Percentiles rank a stretch among this genome's conserved stretches.
phyloP scores from a whole-genome alignment of 1,140 invertebrate species.

The Eriocheir sinensis region DNA sequence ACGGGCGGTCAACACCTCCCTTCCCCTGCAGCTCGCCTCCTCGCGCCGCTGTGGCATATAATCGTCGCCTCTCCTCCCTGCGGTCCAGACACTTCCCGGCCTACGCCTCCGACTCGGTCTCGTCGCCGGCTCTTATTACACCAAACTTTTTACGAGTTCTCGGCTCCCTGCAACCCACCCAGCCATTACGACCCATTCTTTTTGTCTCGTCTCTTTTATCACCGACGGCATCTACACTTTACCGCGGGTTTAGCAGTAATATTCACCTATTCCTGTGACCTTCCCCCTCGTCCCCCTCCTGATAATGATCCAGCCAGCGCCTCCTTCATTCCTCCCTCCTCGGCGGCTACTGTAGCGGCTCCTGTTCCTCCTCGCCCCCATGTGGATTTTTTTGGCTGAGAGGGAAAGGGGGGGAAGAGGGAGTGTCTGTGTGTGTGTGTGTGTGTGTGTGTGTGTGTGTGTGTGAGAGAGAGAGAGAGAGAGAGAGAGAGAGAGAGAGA shows the following conservation, averaged over 20 bases:
- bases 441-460: no score
- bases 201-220: constrained; percentile 14
- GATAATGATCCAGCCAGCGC: background rate
- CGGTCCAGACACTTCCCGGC: background rate
- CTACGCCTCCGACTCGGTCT: background rate
- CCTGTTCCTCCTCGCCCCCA: background rate
- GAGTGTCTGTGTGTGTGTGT: no score
- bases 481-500: no score
- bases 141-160: background rate
- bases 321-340: background rate
- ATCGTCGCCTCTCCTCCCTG: background rate
- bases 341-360: background rate
- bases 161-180: background rate
- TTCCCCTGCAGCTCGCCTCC: background rate
- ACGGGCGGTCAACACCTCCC: background rate
- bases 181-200: background rate
- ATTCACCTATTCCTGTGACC: background rate
- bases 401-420: background rate
- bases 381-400: background rate
- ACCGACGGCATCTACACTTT: background rate
- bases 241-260: background rate
- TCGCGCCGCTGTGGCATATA: background rate
- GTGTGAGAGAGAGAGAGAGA: no score
- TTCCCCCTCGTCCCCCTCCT: background rate
- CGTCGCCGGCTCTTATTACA: background rate